Evolutionary conservation across 2,888 invertebrate genomes (phyloP), one percentile per base, ranked within the genome.

Genomic region (Eupsilia transversa): DNA sequence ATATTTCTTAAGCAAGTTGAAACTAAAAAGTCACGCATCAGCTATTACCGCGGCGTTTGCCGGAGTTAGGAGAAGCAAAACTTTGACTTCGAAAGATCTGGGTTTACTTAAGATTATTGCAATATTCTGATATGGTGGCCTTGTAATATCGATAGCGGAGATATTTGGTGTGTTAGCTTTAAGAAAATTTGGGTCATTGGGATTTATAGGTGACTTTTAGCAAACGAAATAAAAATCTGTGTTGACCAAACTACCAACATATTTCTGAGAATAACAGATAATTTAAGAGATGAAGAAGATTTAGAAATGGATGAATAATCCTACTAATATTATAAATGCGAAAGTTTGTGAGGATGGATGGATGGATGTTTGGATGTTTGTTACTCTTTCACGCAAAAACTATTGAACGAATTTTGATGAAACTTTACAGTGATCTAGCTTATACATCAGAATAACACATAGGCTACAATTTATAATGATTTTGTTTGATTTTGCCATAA

Each of bases 61-160:
- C 17, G 72, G 60, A 83, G 69, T 80, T 83, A 7, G n/a, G 38
- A 30, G 54, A 83, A 63, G 65, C 52, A 43, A 74, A 86, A 85
- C 71, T 83, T 85, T 59, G 49, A 72, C 61, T 60, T 68, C 23
- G 61, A 60, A 69, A 76, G 60, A 66, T 61, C 71, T 49, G 17
- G 60, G n/a, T 69, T 77, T 83, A 82, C 81, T 87, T 82, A 82
- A 74, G 82, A 83, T 71, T 79, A 83, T 86, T 83, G 85, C 83
- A 73, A 83, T 83, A 85, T 85, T 83, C 82, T 77, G 71, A 83
- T 65, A 74, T 27, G 61, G 23, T 66, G 64, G 35, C 52, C 59
- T 71, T 74, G 27, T 66, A 57, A 82, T 74, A 73, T 84, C 10
- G 27, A 65, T 72, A 56, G 59, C 20, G 35, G 57, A 82, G 41